Evolutionary conservation across 2,797 vertebrate species (phyloP).

Genomic region (Eidolon dupreanum): DNA sequence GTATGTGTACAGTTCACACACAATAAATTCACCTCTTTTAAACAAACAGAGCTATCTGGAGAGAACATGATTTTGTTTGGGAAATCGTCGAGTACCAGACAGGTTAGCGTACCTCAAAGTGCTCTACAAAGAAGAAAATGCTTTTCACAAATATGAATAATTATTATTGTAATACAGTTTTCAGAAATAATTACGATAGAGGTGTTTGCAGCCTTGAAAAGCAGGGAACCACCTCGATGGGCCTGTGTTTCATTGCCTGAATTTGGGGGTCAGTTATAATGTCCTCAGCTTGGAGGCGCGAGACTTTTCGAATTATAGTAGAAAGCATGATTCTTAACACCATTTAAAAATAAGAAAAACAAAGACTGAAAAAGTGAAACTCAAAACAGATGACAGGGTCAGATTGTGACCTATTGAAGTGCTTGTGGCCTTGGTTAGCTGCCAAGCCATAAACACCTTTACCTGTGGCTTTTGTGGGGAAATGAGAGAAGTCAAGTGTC

Average conservation of each 20-base stretch:
- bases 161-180: neutral
- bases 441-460: slow-evolving; percentile 56
- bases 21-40: neutral
- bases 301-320: slow-evolving; percentile 41
- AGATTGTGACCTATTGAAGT: neutral
- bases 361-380: neutral
- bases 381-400: neutral
- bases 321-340: slow-evolving; percentile 19
- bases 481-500: neutral
- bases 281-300: neutral
- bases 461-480: slow-evolving; percentile 64
- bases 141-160: neutral
- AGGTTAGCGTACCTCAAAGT: neutral
- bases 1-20: neutral
- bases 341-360: neutral
- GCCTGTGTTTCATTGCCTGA: neutral
- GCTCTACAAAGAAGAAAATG: neutral
- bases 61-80: neutral
- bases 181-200: neutral
- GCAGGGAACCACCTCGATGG: neutral
- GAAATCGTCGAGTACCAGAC: neutral
- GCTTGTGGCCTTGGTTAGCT: neutral
- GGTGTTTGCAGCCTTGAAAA: neutral
- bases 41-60: neutral
- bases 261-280: neutral